Evolutionary conservation across 2,113 vertebrate genomes (phyloP).

Genomic region (Nothobranchius furzeri): DNA sequence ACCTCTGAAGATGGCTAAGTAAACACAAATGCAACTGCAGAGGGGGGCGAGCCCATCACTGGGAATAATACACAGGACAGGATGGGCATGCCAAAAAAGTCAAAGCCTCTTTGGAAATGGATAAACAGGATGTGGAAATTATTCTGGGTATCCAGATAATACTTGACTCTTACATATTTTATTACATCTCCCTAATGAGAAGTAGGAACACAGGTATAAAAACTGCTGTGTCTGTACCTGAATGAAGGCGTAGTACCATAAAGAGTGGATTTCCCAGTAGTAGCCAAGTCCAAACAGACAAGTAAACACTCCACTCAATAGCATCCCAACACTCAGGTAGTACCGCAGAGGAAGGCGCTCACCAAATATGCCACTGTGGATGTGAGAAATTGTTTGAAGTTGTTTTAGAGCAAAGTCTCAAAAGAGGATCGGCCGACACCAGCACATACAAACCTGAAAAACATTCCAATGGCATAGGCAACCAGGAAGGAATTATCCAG

Average conservation of each 20-base stretch:
- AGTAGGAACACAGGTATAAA: too few species aligned
- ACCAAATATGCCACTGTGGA: slow-evolving; percentile 89
- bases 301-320: slow-evolving; percentile 90
- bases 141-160: too few species aligned
- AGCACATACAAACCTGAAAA: slow-evolving; percentile 86
- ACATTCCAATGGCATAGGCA: slow-evolving; percentile 97
- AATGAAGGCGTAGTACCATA: slow-evolving; percentile 89
- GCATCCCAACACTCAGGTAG: slow-evolving; percentile 90
- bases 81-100: too few species aligned
- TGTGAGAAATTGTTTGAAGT: background rate
- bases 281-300: slow-evolving; percentile 89
- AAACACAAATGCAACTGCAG: too few species aligned
- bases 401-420: background rate
- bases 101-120: too few species aligned
- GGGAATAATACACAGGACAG: too few species aligned
- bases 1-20: too few species aligned
- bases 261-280: slow-evolving; percentile 90
- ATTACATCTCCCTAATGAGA: too few species aligned
- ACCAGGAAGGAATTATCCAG: slow-evolving; percentile 96
- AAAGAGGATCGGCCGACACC: background rate
- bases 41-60: too few species aligned
- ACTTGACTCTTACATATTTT: too few species aligned
- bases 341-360: slow-evolving; percentile 95
- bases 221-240: slow-evolving; percentile 80
- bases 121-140: too few species aligned